Evolutionary conservation across 2,888 invertebrate genomes (phyloP), one percentile per base, ranked within the genome.

Genomic region (Acronicta psi): DNA sequence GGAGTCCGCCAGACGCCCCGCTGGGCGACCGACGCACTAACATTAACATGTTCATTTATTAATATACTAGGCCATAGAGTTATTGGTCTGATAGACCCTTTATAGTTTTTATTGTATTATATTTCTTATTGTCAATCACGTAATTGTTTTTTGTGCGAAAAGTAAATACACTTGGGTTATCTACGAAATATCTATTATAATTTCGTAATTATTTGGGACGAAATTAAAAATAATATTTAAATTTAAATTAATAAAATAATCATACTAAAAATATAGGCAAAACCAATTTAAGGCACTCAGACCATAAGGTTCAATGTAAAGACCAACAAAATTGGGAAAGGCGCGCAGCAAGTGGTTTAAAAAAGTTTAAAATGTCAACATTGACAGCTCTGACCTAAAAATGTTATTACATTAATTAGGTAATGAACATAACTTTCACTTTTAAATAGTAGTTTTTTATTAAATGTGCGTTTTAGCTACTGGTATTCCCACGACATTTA

Each of bases 11-110:
- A 45, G 65, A 65, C 81, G 75, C 75, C 92, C 91, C 86, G 89
- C 81, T 42, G 89, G 14, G 84, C 66, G 65, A 47, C 66, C 79
- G 75, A 73, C 83, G 81, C 73, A 73, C 73, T 58, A 79, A 81
- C 84, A 87, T 88, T 89, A 87, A 91, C 87, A 85, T 90, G 88
- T 91, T 88, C 92, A 92, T 92, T 90, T 92, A 91, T 91, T 90
- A 91, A 90, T 90, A 89, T 83, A 74, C 37, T 50, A 67, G 58
- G 51, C 75, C 76, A 78, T 76, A 84, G 84, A 87, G 52, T 59
- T 71, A 67, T 45, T 4, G 9, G 23, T 8, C 29, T n/a, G n/a
- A 17, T 59, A 75, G 75, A 77, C 25, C 40, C 2, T 25, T 23
- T 38, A 41, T 41, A n/a, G 1, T 23, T 38, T 36, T 29, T 2